Evolutionary conservation across 2,888 invertebrate genomes (phyloP), one percentile per base, ranked within the genome.

Genomic region (Lithophane socia): DNA sequence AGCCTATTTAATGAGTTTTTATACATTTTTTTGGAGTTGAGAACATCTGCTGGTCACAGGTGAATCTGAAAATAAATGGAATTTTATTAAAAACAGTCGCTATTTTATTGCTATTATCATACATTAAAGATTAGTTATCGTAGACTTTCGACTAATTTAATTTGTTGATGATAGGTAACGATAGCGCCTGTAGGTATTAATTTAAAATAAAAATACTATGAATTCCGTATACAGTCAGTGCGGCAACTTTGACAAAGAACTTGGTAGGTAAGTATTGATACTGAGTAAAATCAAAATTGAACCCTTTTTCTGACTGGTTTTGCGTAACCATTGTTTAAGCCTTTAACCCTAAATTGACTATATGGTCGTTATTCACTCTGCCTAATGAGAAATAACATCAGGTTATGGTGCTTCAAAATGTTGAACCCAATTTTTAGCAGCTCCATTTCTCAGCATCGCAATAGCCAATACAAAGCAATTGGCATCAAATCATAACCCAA

Each of bases 1-100:
- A 91, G 81, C 73, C 89, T 87, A 89, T 87, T 90, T 90, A 90
- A 92, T 90, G 89, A 90, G 83, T 76, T 86, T 82, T 83, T 85
- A n/a, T 24, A 60, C 18, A 56, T 29, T 82, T 87, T 73, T 77
- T 75, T 61, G 37, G 61, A 77, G 47, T 79, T 76, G 9, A 49
- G 12, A 49, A 73, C 72, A 81, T 73, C 77, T 80, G 69, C 60
- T 77, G 24, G 56, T 13, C 61, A 74, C 80, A 84, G 60, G 66
- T 84, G 66, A 12, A 67, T 69, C 58, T 84, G 61, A 37, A 84
- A 75, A 63, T 21, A 58, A 47, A 56, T 21, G 1, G 3, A 21
- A 18, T 61, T 29, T 56, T 52, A 37, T 52, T 74, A 4, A 63
- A 65, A 49, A 18, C 1, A 18, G 42, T 56, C 1, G 49, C 16